These are phyloP conservation scores for Ochropleura plecta DNA, from an alignment of 2,888 invertebrate genomes.

Conservation along the genomic window DNA sequence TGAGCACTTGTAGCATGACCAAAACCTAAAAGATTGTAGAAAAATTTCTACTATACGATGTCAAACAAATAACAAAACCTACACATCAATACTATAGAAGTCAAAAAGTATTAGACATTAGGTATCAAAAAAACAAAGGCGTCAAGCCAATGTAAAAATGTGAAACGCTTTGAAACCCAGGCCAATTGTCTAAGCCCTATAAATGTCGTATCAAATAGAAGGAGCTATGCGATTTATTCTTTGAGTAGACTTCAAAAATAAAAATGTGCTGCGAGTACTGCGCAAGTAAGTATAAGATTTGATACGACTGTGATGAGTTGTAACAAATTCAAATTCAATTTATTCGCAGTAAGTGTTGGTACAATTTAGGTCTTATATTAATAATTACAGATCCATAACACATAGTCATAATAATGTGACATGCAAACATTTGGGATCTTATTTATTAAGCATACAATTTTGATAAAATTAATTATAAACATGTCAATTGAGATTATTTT, in stretches of 20 bases:
- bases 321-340: no score
- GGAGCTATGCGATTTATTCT: neutral
- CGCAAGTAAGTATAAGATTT: neutral
- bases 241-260: neutral
- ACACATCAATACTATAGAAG: neutral
- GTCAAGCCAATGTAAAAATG: neutral
- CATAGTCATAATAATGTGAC: no score
- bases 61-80: neutral
- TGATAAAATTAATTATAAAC: no score
- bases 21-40: neutral
- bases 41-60: neutral
- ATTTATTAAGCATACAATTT: no score
- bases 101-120: neutral
- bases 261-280: neutral
- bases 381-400: no score
- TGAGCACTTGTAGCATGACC: neutral
- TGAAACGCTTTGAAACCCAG: neutral
- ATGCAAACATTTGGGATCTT: no score
- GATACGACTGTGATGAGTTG: neutral
- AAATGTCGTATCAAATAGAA: neutral
- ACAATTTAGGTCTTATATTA: no score
- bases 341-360: no score
- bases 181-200: neutral
- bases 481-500: no score
- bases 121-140: neutral